These are phyloP conservation scores for Macrophya annulata DNA, from an alignment of 2,888 invertebrate species.

Conservation along the genomic window DNA sequence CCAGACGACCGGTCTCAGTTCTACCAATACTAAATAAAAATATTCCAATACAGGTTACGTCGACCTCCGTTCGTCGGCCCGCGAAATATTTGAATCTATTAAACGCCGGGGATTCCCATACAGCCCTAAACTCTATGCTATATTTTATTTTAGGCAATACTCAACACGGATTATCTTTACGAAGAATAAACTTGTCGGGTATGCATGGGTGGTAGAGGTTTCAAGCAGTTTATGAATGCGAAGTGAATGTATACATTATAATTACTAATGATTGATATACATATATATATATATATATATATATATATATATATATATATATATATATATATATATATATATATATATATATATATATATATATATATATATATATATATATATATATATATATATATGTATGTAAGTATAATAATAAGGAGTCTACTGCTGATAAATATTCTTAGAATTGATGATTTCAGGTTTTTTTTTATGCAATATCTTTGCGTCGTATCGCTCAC, in stretches of 20 bases:
- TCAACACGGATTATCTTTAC: not conserved
- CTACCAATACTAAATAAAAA: conserved; percentile 6
- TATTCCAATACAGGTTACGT: not conserved
- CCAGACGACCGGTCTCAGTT: not conserved
- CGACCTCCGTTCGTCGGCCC: not conserved
- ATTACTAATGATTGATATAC: not conserved
- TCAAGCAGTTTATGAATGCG: not conserved
- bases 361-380: not conserved
- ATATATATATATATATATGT: not conserved
- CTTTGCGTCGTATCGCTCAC: not conserved
- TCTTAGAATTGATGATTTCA: not conserved
- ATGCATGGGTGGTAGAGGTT: not conserved
- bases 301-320: not conserved
- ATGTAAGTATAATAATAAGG: not conserved
- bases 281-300: not conserved
- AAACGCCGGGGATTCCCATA: not conserved
- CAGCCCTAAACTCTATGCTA: not conserved
- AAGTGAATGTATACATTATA: not conserved
- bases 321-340: not conserved
- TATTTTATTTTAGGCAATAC: not conserved
- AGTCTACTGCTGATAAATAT: not conserved
- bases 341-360: not conserved
- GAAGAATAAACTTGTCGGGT: not conserved
- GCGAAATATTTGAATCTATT: conserved; percentile 25
- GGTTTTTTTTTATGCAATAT: not conserved